A percentile compares a stretch with the other conserved stretches of the same genome.
Conservation (phyloP, 2,113 vertebrate genomes). For the Danio rerio region GRCz12tu NC_133192.1:56286501-56287000, state of each 20-base stretch:
- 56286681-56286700: conserved; percentile 62
- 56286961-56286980: no score
- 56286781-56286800: neutral
- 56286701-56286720: conserved; percentile 59
- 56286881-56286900: no score
- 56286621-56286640: conserved; percentile 84
- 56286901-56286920: no score
- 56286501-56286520: conserved; percentile 36
- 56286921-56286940: no score
- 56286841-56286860: no score
- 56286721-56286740: conserved; percentile 57
- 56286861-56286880: no score
- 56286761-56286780: conserved; percentile 53
- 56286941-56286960: no score
- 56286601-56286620: conserved; percentile 88
- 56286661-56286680: conserved; percentile 58
- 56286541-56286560: conserved; percentile 93
- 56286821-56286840: no score
- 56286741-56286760: conserved; percentile 58
- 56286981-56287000: no score
- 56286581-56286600: conserved; percentile 83
- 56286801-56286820: no score
- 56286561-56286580: conserved; percentile 81
- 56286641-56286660: conserved; percentile 65
- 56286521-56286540: conserved; percentile 74